These are phyloP conservation scores for Polyodon spathula DNA, from an alignment of 2,113 vertebrate genomes.

Conservation along the genomic window DNA sequence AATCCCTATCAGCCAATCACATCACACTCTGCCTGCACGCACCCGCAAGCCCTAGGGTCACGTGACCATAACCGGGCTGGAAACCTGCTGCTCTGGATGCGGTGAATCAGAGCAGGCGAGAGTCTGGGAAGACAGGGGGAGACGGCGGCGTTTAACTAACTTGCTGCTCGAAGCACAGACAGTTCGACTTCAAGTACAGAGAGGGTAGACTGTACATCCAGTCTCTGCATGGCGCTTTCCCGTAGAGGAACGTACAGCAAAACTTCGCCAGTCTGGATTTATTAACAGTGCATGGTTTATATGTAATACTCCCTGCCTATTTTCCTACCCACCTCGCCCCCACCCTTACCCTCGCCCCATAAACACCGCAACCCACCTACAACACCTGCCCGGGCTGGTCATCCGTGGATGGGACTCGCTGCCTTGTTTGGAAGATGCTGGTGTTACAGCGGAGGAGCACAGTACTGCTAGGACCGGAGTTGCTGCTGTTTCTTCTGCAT, in stretches of 20 bases:
- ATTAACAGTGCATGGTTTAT: conserved; percentile 22
- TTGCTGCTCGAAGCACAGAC: conserved; percentile 31
- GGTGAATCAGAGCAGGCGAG: conserved; percentile 26
- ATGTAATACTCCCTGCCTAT: conserved; percentile 18
- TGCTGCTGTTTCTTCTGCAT: conserved; percentile 38
- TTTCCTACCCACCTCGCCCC: conserved; percentile 35
- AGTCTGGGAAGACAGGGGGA: conserved; percentile 18
- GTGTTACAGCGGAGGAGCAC: conserved; percentile 37
- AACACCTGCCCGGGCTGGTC: conserved; percentile 39
- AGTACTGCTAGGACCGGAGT: conserved; percentile 44
- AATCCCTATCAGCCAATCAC: conserved; percentile 31
- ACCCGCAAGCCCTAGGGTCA: conserved; percentile 30
- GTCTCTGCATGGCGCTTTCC: conserved; percentile 6
- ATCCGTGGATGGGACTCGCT: conserved; percentile 50
- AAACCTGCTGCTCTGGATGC: conserved; percentile 40
- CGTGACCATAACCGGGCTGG: conserved; percentile 45
- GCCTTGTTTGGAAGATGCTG: conserved; percentile 57
- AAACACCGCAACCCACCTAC: conserved; percentile 9
- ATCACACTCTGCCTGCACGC: conserved; percentile 25
- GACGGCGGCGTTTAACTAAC: conserved; percentile 21
- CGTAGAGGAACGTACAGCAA: conserved; percentile 30
- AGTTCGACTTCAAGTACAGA: conserved; percentile 5
- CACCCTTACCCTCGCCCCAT: conserved; percentile 14
- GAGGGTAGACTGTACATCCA: no score
- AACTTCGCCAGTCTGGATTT: conserved; percentile 25